These are phyloP conservation scores for Philypnodon macrostomus DNA, from an alignment of 2,797 vertebrate species.

Conservation along the genomic window DNA sequence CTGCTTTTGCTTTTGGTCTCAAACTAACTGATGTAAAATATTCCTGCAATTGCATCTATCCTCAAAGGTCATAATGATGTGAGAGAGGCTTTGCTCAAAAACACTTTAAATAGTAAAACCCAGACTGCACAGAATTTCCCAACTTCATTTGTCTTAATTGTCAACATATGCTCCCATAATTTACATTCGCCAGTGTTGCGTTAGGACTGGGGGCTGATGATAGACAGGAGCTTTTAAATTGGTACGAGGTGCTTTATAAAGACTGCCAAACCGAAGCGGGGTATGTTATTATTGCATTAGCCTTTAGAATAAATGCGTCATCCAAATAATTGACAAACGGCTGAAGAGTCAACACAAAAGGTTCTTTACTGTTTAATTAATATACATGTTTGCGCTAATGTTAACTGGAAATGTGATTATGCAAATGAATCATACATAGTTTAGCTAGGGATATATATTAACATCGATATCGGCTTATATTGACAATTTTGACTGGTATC, in stretches of 20 bases:
- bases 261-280: conserved; percentile 5
- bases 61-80: not conserved
- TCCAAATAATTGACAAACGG: conserved; percentile 1
- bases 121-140: not conserved
- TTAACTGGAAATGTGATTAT: not conserved
- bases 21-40: not conserved
- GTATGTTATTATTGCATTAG: conserved; percentile 15
- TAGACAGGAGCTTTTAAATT: conserved; percentile 10
- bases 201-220: not conserved
- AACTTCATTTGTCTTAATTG: not conserved
- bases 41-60: not conserved
- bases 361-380: conserved; percentile 7
- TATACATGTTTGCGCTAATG: conserved; percentile 3
- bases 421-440: too few relatives aligned
- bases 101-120: not conserved
- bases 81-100: not conserved
- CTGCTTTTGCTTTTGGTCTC: conserved; percentile 1
- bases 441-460: too few relatives aligned
- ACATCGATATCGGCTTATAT: too few relatives aligned
- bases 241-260: not conserved
- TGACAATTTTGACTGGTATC: too few relatives aligned
- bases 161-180: not conserved
- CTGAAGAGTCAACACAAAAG: not conserved
- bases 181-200: not conserved
- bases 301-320: conserved; percentile 10